Evolutionary conservation across 2,888 invertebrate genomes (phyloP).

Genomic region (Drosophila meridiana): DNA sequence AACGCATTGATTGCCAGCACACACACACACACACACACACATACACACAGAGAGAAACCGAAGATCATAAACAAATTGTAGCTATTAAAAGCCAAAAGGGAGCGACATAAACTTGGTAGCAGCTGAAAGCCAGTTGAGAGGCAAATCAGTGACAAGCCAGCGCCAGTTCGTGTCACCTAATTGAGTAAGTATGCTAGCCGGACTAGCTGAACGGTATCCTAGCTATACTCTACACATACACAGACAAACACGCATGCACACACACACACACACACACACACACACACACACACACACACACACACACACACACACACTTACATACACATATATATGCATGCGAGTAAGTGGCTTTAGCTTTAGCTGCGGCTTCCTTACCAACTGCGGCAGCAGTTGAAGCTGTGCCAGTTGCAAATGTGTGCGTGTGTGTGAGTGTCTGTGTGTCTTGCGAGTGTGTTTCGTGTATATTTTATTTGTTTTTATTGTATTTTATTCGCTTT

Average conservation of each 20-base stretch:
- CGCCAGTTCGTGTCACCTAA: slow-evolving; percentile 68
- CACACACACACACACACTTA: slow-evolving; percentile 9
- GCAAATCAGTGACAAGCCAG: slow-evolving; percentile 65
- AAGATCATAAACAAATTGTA: slow-evolving; percentile 57
- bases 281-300: slow-evolving; percentile 6
- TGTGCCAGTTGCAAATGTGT: slow-evolving; percentile 72
- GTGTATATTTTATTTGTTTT: slow-evolving; percentile 75
- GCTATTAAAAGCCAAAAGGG: slow-evolving; percentile 32
- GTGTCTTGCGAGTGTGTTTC: slow-evolving; percentile 40
- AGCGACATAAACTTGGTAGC: slow-evolving; percentile 23
- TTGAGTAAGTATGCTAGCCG: slow-evolving; percentile 69
- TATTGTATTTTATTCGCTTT: slow-evolving; percentile 75
- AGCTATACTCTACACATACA: slow-evolving; percentile 13
- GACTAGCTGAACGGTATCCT: slow-evolving; percentile 29
- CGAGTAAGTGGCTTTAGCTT: slow-evolving; percentile 61
- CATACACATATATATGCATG: slow-evolving; percentile 12
- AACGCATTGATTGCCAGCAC: background rate
- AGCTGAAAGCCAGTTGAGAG: slow-evolving; percentile 38
- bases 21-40: background rate
- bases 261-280: slow-evolving; percentile 7
- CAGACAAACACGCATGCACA: too few species aligned
- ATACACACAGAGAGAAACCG: slow-evolving; percentile 14
- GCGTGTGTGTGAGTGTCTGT: slow-evolving; percentile 35
- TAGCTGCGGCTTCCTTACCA: slow-evolving; percentile 34
- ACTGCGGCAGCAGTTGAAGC: slow-evolving; percentile 47